These are phyloP conservation scores for Xerus inauris DNA, from an alignment of 2,113 vertebrate species.

Conservation along the genomic window DNA sequence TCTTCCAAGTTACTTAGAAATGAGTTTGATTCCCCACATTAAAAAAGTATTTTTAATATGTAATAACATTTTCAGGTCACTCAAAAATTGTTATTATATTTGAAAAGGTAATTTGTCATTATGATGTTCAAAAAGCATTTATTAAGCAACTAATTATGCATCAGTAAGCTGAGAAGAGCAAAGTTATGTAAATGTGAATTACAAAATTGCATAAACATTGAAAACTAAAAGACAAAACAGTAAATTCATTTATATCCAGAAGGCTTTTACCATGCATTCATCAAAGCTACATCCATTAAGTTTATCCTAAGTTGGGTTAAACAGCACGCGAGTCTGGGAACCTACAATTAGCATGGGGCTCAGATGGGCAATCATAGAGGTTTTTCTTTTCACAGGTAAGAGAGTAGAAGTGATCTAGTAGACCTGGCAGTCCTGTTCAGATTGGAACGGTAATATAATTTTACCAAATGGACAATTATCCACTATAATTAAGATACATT, in stretches of 20 bases:
- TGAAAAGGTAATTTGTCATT: constrained; percentile 56
- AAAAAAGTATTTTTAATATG: constrained; percentile 23
- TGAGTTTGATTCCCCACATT: not conserved
- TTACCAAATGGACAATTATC: not conserved
- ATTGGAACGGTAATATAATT: not conserved
- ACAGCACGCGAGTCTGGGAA: not conserved
- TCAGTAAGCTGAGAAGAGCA: not conserved
- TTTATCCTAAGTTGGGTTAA: not conserved
- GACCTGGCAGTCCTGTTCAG: not conserved
- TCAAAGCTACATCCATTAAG: not conserved
- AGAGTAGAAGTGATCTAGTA: not conserved
- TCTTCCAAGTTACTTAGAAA: constrained; percentile 52
- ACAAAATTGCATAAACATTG: not conserved
- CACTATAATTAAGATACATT: constrained; percentile 11
- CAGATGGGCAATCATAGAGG: not conserved
- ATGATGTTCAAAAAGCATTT: constrained; percentile 15
- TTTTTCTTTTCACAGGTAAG: not conserved
- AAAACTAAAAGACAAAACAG: constrained; percentile 16
- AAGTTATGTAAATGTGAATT: constrained; percentile 23
- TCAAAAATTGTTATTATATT: not conserved
- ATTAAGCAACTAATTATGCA: constrained; percentile 25
- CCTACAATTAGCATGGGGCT: not conserved
- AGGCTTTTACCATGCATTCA: not conserved
- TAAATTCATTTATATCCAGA: not conserved
- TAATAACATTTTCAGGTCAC: constrained; percentile 25